Base-by-base conservation (phyloP, 2,113 vertebrate species). In the Takifugu flavidus region DNA sequence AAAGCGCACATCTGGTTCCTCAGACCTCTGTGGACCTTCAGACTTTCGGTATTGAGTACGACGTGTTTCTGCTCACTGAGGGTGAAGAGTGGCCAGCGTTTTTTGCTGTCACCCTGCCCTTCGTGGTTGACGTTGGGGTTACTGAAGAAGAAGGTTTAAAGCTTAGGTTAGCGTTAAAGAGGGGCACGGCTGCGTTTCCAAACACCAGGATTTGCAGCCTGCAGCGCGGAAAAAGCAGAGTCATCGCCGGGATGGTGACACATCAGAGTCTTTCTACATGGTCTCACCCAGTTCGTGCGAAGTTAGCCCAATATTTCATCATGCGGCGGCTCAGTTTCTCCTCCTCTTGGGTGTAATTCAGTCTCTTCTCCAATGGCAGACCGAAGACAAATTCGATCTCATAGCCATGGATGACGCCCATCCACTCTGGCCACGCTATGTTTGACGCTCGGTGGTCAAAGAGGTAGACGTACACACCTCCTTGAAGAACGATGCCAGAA, bases 301-400 rank as follows among this genome's bases (percentile, higher is more conserved):
- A 96, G 88, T 95, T 96, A 71, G 91, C 93, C 95, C 95, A 98
- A 79, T 95, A 95, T 88, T 71, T 92, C 95, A 98, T 96, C 70
- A 96, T 92, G 53, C 92, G 87, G 6, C 90, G 90, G 77, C 94
- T 95, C 65, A 98, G 90, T 43, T 70, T 87, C 73, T 91, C 91
- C 80, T 98, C 95, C 7, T 94, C 90, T 0, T 13, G 3, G 0
- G 94, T 98, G 86, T 98, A 98, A 88, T 95, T 95, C 20, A 95
- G 90, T 1, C 78, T 83, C 58, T 89, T 90, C 13, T 94, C 90
- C 65, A 98, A 88, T 0, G 95, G 95, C 44, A 95, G 86, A 50
- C 95, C 95, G 14, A 98, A 96, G 61, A 96, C 91, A 79, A 96
- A 98, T 85, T 98, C 95, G 2, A 98, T 98, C 82, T 98, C 95